Evolutionary conservation across 2,113 vertebrate genomes (phyloP).

Genomic region (Tachycineta bicolor): DNA sequence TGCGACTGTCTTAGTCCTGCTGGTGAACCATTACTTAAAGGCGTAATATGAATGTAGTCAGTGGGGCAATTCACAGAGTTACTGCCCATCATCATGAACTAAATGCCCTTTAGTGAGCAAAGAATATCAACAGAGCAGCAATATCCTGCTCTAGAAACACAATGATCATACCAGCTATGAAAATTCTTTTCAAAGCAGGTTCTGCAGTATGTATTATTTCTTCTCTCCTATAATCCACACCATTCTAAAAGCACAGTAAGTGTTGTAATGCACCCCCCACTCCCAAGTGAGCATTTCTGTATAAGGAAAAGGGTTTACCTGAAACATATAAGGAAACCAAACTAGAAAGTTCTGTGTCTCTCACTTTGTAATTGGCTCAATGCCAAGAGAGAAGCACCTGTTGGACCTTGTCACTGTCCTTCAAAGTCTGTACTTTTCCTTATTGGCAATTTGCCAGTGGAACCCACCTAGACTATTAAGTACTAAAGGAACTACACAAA

Average conservation of each 20-base stretch:
- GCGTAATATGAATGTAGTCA: neutral
- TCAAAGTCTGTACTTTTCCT: too few relatives aligned
- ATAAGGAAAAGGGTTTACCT: too few relatives aligned
- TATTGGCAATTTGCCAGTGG: too few relatives aligned
- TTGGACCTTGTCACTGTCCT: too few relatives aligned
- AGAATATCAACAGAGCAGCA: neutral
- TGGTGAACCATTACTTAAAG: neutral
- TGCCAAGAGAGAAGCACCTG: too few relatives aligned
- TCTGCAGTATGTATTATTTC: neutral
- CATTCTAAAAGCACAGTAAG: neutral
- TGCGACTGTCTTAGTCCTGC: neutral
- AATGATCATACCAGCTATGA: neutral
- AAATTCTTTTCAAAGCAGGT: neutral
- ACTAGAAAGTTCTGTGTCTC: too few relatives aligned
- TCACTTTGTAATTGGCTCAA: too few relatives aligned
- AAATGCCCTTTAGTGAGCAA: neutral
- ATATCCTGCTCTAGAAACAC: neutral
- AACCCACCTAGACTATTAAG: too few relatives aligned
- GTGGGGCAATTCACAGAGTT: neutral
- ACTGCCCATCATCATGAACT: neutral
- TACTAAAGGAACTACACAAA: too few relatives aligned
- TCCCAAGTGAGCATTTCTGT: too few relatives aligned
- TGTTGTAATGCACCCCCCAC: too few relatives aligned
- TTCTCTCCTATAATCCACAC: neutral
- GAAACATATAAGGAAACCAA: too few relatives aligned